Percentiles rank a stretch among this genome's conserved stretches.
These are phyloP conservation scores for Pyrrhia umbra DNA, from an alignment of 2,888 invertebrate genomes.

Conservation along the genomic window DNA sequence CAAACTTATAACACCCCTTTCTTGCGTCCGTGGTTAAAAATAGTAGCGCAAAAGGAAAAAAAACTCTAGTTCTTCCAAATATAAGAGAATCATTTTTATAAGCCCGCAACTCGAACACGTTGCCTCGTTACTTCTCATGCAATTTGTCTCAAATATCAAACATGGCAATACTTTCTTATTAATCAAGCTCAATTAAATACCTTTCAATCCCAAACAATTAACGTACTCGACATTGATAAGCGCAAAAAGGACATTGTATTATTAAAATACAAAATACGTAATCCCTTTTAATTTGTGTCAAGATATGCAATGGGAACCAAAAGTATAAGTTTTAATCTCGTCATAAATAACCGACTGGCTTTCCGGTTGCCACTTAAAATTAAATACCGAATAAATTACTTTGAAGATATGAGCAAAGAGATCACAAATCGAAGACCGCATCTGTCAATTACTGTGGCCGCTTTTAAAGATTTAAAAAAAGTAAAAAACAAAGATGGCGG, in stretches of 20 bases:
- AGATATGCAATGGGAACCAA: constrained; percentile 57
- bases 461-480: constrained; percentile 63
- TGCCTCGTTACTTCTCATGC: not conserved
- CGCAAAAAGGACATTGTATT: constrained; percentile 1
- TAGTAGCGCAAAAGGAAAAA: too few relatives aligned
- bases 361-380: constrained; percentile 74
- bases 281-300: constrained; percentile 48
- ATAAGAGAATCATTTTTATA: not conserved
- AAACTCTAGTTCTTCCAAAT: not conserved
- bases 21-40: too few relatives aligned
- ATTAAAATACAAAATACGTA: constrained; percentile 42
- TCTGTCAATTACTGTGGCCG: constrained; percentile 74
- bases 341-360: constrained; percentile 56
- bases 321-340: constrained; percentile 52
- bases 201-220: constrained; percentile 40
- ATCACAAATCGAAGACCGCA: constrained; percentile 71
- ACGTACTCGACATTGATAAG: constrained; percentile 33
- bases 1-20: too few relatives aligned
- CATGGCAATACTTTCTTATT: not conserved
- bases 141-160: not conserved
- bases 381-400: constrained; percentile 69
- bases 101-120: not conserved
- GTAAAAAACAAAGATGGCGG: constrained; percentile 58
- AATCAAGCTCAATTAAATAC: constrained; percentile 35
- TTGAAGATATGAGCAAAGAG: constrained; percentile 66